Percentiles rank a stretch among this genome's conserved stretches.
These are phyloP conservation scores for Melieria picta DNA, from an alignment of 2,888 invertebrate species.

Conservation along the genomic window DNA sequence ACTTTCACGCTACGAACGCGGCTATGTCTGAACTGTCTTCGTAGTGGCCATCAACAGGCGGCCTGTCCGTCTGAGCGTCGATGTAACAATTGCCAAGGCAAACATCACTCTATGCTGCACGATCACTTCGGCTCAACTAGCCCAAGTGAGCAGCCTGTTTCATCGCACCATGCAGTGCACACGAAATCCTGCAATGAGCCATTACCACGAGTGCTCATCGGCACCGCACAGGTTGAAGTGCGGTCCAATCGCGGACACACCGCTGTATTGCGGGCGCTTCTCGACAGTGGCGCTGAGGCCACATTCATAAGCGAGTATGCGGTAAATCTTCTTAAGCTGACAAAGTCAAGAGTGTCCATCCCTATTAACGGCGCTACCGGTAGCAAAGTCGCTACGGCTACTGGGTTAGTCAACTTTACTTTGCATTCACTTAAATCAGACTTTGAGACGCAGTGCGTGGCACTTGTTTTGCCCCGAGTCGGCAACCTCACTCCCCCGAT, in stretches of 20 bases:
- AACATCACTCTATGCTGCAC: slow-evolving; percentile 8
- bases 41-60: background rate
- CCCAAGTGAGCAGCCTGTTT: background rate
- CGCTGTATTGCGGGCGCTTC: background rate
- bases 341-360: background rate
- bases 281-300: slow-evolving; percentile 18
- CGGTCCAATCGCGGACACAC: background rate
- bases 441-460: no score
- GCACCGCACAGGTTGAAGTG: slow-evolving; percentile 5
- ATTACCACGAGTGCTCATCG: background rate
- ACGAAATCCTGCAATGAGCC: background rate
- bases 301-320: slow-evolving; percentile 20
- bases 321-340: background rate
- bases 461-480: no score
- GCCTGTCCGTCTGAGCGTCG: background rate
- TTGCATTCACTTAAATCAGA: slow-evolving; percentile 1
- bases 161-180: background rate
- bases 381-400: background rate
- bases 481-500: no score
- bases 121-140: background rate
- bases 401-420: slow-evolving; percentile 4
- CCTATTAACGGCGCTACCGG: slow-evolving; percentile 18
- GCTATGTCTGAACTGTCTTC: slow-evolving; percentile 11
- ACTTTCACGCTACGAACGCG: background rate
- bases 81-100: slow-evolving; percentile 8